A percentile compares a stretch with the other conserved stretches of the same genome.
phyloP scores from a whole-genome alignment of 2,888 invertebrate genomes.

The Sarcophaga rosellei region DNA sequence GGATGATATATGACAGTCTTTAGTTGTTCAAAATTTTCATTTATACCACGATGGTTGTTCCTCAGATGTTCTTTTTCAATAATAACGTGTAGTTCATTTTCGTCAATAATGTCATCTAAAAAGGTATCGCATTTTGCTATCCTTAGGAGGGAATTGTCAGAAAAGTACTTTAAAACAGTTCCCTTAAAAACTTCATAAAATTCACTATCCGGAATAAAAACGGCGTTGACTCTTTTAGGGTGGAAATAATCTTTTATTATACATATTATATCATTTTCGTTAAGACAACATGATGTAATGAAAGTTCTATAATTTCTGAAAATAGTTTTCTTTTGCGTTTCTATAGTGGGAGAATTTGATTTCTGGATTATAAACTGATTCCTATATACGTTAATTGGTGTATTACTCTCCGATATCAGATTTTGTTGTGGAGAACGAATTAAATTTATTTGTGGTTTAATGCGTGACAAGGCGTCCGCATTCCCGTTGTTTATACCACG shows the following conservation, averaged over 20 bases:
- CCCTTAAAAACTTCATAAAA: not conserved
- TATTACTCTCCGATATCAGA: not conserved
- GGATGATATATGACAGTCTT: not conserved
- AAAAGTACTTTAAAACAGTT: no score
- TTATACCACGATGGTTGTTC: not conserved
- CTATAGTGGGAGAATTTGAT: not conserved
- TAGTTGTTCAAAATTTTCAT: conserved; percentile 2
- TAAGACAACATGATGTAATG: not conserved
- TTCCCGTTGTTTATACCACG: no score
- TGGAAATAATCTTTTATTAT: conserved; percentile 15
- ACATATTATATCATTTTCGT: not conserved
- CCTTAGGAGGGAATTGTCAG: no score
- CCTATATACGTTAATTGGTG: conserved; percentile 12
- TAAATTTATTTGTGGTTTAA: not conserved
- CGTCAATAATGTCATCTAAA: conserved; percentile 2
- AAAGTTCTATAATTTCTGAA: not conserved
- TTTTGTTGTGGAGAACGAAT: not conserved
- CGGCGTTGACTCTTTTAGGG: not conserved
- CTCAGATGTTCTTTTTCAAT: conserved; percentile 2
- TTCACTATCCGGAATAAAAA: not conserved
- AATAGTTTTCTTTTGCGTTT: not conserved
- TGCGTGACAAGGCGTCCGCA: not conserved
- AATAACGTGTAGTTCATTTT: not conserved
- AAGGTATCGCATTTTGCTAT: not conserved
- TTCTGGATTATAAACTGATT: conserved; percentile 11